Conservation (phyloP, 2,113 vertebrate species). For the Rhabdornis inornatus region DNA sequence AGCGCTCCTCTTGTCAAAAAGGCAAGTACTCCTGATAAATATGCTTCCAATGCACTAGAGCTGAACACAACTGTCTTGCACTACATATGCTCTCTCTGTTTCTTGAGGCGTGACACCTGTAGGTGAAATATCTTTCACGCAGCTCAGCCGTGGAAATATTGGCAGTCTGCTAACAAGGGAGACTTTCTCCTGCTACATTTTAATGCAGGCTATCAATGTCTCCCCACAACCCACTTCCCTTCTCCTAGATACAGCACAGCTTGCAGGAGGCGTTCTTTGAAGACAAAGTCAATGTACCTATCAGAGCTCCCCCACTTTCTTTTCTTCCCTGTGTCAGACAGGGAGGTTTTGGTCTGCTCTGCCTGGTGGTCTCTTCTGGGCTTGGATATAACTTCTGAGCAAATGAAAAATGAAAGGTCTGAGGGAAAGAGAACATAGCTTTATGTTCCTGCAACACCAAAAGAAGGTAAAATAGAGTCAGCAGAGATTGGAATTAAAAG, state of each 20-base stretch:
- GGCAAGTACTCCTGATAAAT: not conserved
- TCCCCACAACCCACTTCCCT: not conserved
- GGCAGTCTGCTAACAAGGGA: not conserved
- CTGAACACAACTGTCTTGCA: not conserved
- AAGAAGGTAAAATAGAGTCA: not conserved
- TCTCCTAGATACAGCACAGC: not conserved
- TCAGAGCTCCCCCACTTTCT: not conserved
- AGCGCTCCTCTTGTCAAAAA: not conserved
- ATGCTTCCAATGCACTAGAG: not conserved
- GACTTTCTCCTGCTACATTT: not conserved
- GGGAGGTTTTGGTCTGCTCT: not conserved
- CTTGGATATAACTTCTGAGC: not conserved
- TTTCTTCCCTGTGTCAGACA: not conserved
- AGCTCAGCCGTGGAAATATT: not conserved
- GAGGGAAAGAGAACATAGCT: not conserved
- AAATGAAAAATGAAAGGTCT: not conserved
- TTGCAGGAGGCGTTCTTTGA: not conserved
- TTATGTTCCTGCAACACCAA: not conserved
- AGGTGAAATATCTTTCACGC: not conserved
- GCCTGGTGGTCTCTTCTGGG: not conserved
- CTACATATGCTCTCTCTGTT: not conserved
- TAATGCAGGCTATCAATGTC: not conserved
- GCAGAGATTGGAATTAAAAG: not conserved
- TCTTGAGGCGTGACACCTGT: not conserved
- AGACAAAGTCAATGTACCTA: not conserved